phyloP scores from a whole-genome alignment of 2,113 vertebrate genomes.

The Ovis canadensis region DNA sequence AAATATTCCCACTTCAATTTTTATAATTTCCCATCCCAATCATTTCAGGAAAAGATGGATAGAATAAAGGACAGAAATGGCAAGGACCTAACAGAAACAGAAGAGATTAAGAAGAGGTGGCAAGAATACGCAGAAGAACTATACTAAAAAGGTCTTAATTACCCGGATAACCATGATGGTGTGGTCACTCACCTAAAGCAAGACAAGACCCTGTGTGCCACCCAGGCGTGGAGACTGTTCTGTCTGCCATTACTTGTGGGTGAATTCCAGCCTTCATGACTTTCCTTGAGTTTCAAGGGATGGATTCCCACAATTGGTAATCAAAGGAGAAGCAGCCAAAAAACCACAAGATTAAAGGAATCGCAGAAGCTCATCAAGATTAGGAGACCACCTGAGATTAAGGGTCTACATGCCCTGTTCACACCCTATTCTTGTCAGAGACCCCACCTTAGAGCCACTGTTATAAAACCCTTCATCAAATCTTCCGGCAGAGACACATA shows the following conservation, averaged over 20 bases:
- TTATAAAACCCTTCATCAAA: background rate
- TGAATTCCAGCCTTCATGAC: background rate
- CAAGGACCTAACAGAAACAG: background rate
- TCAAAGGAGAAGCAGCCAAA: background rate
- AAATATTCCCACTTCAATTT: background rate
- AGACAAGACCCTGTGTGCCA: background rate
- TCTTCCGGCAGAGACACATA: background rate
- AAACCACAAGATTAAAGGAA: background rate
- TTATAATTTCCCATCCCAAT: background rate
- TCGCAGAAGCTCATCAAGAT: background rate
- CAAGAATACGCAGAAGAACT: background rate
- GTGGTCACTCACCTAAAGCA: background rate
- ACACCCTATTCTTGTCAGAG: background rate
- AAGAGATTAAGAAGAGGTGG: background rate
- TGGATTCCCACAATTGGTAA: background rate
- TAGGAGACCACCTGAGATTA: background rate
- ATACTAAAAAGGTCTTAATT: background rate
- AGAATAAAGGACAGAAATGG: background rate
- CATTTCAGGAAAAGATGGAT: background rate
- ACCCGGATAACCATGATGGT: background rate
- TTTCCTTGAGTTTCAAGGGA: background rate
- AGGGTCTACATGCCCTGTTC: background rate
- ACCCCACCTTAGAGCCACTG: background rate
- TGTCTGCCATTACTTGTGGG: background rate
- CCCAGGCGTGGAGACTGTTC: background rate